Conservation (phyloP, 2,797 vertebrate genomes). For the Sebastes itinus region DNA sequence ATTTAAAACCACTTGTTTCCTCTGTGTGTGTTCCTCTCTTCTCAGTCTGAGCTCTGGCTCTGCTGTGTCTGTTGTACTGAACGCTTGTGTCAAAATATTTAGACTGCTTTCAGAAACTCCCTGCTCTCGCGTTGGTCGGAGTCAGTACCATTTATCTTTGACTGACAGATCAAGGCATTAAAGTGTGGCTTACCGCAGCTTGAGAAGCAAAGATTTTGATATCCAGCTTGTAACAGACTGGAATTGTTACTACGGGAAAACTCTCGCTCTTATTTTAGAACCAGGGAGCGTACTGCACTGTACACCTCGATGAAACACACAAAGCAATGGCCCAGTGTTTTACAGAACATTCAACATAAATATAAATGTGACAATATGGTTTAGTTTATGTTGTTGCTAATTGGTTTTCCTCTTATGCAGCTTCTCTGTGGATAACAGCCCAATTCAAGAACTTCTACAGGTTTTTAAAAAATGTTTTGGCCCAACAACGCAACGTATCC, state of each 20-base stretch:
- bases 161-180: constrained; percentile 54
- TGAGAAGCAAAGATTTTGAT: constrained; percentile 10
- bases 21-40: not conserved
- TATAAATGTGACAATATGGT: not conserved
- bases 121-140: constrained; percentile 17
- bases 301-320: not conserved
- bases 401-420: not conserved
- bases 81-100: constrained; percentile 48
- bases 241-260: not conserved
- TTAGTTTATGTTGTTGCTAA: not conserved
- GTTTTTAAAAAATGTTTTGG: not conserved
- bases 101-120: constrained; percentile 23
- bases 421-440: not conserved
- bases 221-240: constrained; percentile 15
- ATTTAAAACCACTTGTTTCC: not conserved
- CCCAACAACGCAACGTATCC: no score
- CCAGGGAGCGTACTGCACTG: not conserved
- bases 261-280: not conserved
- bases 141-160: constrained; percentile 42
- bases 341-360: not conserved
- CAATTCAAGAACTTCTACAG: not conserved
- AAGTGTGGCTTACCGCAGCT: constrained; percentile 31
- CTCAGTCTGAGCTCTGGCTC: constrained; percentile 17
- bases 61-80: constrained; percentile 4
- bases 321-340: not conserved